Base-by-base conservation (phyloP, 2,888 invertebrate species). In the Gisinianus flammeolus region DNA sequence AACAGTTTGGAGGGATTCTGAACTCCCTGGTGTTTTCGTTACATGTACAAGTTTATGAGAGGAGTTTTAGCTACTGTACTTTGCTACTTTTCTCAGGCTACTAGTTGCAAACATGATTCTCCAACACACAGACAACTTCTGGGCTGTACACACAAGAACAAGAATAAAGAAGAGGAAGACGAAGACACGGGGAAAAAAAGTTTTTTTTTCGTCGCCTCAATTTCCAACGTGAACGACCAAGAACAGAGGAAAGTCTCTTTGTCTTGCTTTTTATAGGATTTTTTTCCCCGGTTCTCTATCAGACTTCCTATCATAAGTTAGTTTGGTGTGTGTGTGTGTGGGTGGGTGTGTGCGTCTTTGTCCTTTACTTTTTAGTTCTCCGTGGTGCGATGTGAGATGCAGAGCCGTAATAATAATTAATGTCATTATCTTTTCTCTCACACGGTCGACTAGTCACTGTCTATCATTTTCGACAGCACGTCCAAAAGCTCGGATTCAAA, bases 341-440 rank as follows among this genome's bases (percentile, higher is more conserved):
- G 16, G 44, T 10, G 58, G 22, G 62, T 24, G 24, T 62, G 62
- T 24, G 2, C 26, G 26, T 22, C 28, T 19, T 12, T 66, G 3
- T 31, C 19, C 31, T 64, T 19, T 22, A 8, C 64, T 66, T 30
- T 66, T 1, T 67, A n/a, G 8, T n/a, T 67, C 24, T 30, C 4
- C 33, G 19, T 67, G 31, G n/a, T 8, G 2, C 35, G n/a, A 2
- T 19, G 8, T 31, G 19, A 31, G 33, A 19, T 68, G 31, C 8
- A 19, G 19, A 52, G 22, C 44, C 26, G 44, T 64, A n/a, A 62
- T 52, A 64, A 64, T 74, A 74, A 74, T 74, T 74, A 74, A 62
- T 74, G 12, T 28, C 28, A 74, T 74, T 74, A 74, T 74, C 62
- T 73, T 73, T 35, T 22, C 72, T 54, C 35, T 74, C 73, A 74